Percentiles rank a stretch among this genome's conserved stretches.
Conservation (phyloP, 2,888 invertebrate genomes). For the Drosophila kuntzei region DNA sequence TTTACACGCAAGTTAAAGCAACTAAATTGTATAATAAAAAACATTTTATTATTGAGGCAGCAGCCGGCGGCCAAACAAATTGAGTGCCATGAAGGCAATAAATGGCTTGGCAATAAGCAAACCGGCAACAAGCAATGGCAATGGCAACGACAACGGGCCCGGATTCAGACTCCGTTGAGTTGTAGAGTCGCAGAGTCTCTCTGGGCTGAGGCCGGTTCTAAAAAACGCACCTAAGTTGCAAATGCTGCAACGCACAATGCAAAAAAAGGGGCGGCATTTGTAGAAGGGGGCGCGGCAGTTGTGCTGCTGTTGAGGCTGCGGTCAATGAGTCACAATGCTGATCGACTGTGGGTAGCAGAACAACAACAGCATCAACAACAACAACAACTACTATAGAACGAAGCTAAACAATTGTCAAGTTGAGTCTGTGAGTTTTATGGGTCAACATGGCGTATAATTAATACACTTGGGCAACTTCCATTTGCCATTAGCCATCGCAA, state of each 20-base stretch:
- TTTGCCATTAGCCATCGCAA: constrained; percentile 67
- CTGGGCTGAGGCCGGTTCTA: constrained; percentile 63
- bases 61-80: constrained; percentile 78
- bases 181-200: constrained; percentile 29
- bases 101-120: constrained; percentile 71
- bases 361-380: constrained; percentile 15
- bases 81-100: constrained; percentile 80
- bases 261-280: constrained; percentile 43
- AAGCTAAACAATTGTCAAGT: constrained; percentile 65
- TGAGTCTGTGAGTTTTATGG: constrained; percentile 65
- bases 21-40: constrained; percentile 79
- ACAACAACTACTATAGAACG: constrained; percentile 23
- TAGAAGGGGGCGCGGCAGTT: constrained; percentile 24
- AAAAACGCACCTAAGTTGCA: constrained; percentile 70
- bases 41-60: constrained; percentile 78
- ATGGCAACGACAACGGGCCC: constrained; percentile 41
- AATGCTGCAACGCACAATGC: constrained; percentile 70
- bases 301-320: constrained; percentile 38
- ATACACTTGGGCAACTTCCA: constrained; percentile 79
- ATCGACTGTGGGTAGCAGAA: constrained; percentile 61
- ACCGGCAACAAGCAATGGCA: constrained; percentile 20
- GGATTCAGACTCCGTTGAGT: constrained; percentile 29
- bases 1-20: constrained; percentile 79
- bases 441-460: constrained; percentile 79
- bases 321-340: constrained; percentile 69